Evolutionary conservation across 2,797 vertebrate species (phyloP).

Genomic region (Poeciliopsis gracilis): DNA sequence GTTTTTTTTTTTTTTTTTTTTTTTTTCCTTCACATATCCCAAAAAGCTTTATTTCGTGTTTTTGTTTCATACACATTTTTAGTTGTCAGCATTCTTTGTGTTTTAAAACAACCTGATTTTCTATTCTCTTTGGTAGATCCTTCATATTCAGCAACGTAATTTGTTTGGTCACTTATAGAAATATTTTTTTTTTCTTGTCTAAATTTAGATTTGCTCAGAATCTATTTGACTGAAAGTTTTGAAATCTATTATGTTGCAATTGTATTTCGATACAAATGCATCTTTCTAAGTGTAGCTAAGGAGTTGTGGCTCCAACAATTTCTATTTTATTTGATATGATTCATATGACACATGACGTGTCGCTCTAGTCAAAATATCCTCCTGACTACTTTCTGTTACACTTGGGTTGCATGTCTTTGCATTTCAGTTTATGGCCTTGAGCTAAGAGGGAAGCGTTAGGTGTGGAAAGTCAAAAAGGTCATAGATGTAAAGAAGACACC

Average conservation of each 20-base stretch:
- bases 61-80: neutral
- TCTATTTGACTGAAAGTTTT: neutral
- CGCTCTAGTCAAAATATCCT: neutral
- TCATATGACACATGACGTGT: neutral
- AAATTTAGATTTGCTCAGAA: neutral
- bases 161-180: neutral
- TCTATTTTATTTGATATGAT: too few species aligned
- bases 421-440: conserved; percentile 52
- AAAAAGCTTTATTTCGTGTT: neutral
- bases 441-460: conserved; percentile 18
- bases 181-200: neutral
- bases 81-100: neutral
- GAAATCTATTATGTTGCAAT: neutral
- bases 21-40: neutral
- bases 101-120: neutral
- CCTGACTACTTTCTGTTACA: neutral
- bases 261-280: neutral
- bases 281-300: neutral
- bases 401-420: conserved; percentile 31
- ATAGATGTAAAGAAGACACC: conserved; percentile 49
- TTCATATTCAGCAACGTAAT: neutral
- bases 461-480: conserved; percentile 52
- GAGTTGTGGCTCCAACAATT: neutral
- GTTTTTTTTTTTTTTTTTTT: neutral
- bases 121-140: neutral